Percentiles rank a stretch among this genome's conserved stretches.
These are phyloP conservation scores for Spatulosminthurus flaviceps DNA, from an alignment of 2,888 invertebrate species.

Conservation along the genomic window DNA sequence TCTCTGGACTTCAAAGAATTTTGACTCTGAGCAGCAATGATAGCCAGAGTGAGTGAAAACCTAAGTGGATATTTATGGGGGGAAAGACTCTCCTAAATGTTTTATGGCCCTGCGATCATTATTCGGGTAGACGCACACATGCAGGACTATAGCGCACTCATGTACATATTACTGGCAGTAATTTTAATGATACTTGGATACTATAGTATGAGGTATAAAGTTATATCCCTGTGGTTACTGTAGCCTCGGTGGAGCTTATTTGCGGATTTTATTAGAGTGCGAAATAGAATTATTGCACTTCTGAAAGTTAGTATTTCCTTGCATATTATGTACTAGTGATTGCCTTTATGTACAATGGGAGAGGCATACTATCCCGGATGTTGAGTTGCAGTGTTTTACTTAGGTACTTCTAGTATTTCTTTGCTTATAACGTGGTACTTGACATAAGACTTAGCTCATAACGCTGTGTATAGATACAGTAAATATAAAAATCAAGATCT, in stretches of 20 bases:
- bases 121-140: slow-evolving; percentile 40
- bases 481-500: neutral
- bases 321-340: too few relatives aligned
- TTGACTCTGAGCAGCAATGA: slow-evolving; percentile 49
- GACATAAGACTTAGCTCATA: too few relatives aligned
- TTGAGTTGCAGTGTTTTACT: too few relatives aligned
- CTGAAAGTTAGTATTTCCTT: neutral
- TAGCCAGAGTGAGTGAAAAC: slow-evolving; percentile 52
- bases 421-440: too few relatives aligned
- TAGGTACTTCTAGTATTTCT: too few relatives aligned
- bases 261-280: slow-evolving; percentile 49
- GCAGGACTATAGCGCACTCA: neutral
- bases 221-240: too few relatives aligned
- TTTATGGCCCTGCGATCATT: slow-evolving; percentile 63
- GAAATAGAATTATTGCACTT: slow-evolving; percentile 51
- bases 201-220: neutral
- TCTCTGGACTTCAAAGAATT: slow-evolving; percentile 44
- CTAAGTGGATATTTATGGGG: slow-evolving; percentile 63
- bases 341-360: too few relatives aligned
- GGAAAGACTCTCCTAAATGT: slow-evolving; percentile 63
- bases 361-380: too few relatives aligned
- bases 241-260: too few relatives aligned
- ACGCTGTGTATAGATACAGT: neutral
- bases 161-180: neutral
- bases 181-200: neutral